These are phyloP conservation scores for Patiria pectinifera DNA, from an alignment of 53 echinoderm and acorn worm genomes.

Conservation along the genomic window DNA sequence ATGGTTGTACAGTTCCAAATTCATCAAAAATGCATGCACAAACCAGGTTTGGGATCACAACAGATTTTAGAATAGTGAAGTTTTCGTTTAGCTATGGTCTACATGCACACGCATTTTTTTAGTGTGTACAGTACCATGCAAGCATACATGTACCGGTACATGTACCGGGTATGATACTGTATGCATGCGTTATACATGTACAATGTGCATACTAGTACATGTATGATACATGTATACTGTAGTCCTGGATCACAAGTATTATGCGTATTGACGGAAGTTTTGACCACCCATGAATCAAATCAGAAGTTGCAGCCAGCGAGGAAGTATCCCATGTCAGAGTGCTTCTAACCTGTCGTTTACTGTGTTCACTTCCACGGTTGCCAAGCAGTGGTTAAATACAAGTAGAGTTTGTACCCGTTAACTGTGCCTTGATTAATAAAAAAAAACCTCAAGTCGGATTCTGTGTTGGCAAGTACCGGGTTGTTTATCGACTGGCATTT, in stretches of 20 bases:
- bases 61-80: no score
- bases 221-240: not conserved
- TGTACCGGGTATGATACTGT: not conserved
- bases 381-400: conserved; percentile 32
- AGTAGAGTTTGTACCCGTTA: conserved; percentile 41
- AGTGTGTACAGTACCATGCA: no score
- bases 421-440: not conserved
- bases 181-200: not conserved
- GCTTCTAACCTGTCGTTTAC: no score
- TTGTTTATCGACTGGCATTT: conserved; percentile 43
- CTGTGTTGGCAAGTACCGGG: not conserved
- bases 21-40: no score
- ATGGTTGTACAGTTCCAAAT: no score
- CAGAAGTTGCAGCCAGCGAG: not conserved
- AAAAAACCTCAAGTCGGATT: not conserved
- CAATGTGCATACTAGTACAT: not conserved
- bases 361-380: conserved; percentile 14
- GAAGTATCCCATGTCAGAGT: conserved; percentile 1
- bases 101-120: no score
- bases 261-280: not conserved
- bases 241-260: not conserved
- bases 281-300: not conserved
- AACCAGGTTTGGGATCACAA: no score
- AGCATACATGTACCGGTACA: not conserved
- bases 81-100: no score